Base-by-base conservation (phyloP, 1,140 invertebrate genomes). In the Polypedilum pembai region DNA sequence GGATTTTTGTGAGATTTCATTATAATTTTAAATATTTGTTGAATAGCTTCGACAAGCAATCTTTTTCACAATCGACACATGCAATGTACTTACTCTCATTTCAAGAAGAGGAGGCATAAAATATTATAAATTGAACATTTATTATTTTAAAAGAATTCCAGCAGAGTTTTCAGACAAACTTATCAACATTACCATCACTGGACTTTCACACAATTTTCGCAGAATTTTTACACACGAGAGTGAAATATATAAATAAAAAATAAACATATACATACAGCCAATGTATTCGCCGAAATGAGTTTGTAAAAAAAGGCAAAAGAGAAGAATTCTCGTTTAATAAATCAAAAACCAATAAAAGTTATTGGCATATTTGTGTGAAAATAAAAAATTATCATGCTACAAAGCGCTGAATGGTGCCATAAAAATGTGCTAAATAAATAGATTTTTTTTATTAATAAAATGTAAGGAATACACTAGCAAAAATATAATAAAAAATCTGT, bases 261-360 rank as follows among this genome's bases (percentile, higher is more conserved):
- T 45, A 8, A 3, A 33, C 24, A 33, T 33, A 33, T 33, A 33
- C 24, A 33, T 5, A 33, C 24, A 33, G 5, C 24, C 24, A 33
- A 33, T 33, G 5, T 33, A 33, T 33, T 33, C 24, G 24, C 1
- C 24, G 24, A 33, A 33, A 33, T 33, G 24, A 33, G 10, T 15
- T 56, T 56, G 10, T 56, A 56, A 56, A 56, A 56, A 56, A 56
- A 3, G 8, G 10, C 10, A 15, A 18, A 66, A 18, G 17, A 18
- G 18, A 18, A 18, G 17, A 66, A 66, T 18, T 56, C n/a, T 17
- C 45, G 17, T 66, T 66, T 20, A 66, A 66, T 66, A 66, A 66
- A 66, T 66, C 65, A 66, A 66, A 66, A 66, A 20, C 15, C 65
- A 66, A 66, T 66, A 66, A 66, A 66, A 66, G n/a, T 66, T 33